Evolutionary conservation across 2,113 vertebrate species (phyloP), one percentile per base, ranked within the genome.

Genomic region (Mugil cephalus): DNA sequence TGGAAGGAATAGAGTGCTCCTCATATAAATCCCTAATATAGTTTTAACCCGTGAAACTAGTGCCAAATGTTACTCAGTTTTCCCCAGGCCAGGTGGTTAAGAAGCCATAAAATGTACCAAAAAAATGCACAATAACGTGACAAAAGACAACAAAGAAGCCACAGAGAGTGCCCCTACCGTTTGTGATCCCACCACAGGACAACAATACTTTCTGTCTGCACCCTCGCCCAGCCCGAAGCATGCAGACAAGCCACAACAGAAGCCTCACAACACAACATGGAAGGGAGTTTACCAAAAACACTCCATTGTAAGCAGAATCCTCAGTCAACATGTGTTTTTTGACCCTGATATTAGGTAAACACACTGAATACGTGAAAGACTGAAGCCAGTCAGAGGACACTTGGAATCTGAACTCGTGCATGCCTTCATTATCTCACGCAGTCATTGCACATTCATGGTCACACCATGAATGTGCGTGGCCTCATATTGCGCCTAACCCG

Each of bases 231-330:
- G 52, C 61, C 70, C 64, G 47, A 77, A 74, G 68, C 82, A 79
- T 48, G 64, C 80, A 83, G 48, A 67, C 77, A 63, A 40, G 69
- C 84, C 84, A 85, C 69, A 85, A 80, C 75, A 74, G 55, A 82
- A 79, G 71, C 62, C 56, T 67, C 38, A 11, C 58, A 52, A 30
- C 79, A 80, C 52, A 64, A 70, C 68, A 70, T 24, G 21, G 67
- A 63, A 21, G 67, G 74, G 67, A 71, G 48, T 84, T 69, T 42
- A 77, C 68, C 81, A 52, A 66, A 65, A 70, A 69, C 66, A 34
- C 58, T 35, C 38, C 18, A 35, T 8, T 55, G 60, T 64, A 61
- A 71, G 42, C 46, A 51, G 52, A 62, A n/a, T 60, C 19, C 56
- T 35, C 56, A 14, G 42, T 65, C 56, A 58, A 43, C 80, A 77